These are phyloP conservation scores for Ceratosolen solmsi DNA, from an alignment of 1,140 invertebrate species.

Conservation along the genomic window DNA sequence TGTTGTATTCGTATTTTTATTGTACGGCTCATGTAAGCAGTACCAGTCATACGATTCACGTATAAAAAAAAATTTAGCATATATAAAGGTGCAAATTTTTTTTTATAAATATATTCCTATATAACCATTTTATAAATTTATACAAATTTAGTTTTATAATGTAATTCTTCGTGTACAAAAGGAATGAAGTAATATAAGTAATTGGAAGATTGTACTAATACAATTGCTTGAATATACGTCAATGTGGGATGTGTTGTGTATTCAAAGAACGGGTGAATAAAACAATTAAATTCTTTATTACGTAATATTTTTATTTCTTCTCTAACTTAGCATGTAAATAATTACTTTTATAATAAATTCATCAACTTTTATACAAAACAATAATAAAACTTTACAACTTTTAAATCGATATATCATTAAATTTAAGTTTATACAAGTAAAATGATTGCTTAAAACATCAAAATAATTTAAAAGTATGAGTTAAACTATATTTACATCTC, in stretches of 20 bases:
- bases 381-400: slow-evolving; percentile 38
- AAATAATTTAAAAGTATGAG: slow-evolving; percentile 24
- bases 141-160: not conserved
- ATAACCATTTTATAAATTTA: not conserved
- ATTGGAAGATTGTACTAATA: not conserved
- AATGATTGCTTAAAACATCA: slow-evolving; percentile 16
- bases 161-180: not conserved
- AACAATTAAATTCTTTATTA: not conserved
- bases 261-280: not conserved
- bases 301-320: slow-evolving; percentile 43
- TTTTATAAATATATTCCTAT: not conserved
- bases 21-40: not conserved
- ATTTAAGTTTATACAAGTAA: slow-evolving; percentile 42
- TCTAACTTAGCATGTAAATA: slow-evolving; percentile 9
- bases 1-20: not conserved
- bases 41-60: too few species aligned
- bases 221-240: not conserved
- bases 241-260: not conserved
- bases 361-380: slow-evolving; percentile 36
- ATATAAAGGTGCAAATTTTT: too few species aligned
- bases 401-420: slow-evolving; percentile 28
- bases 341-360: slow-evolving; percentile 34
- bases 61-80: too few species aligned
- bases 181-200: not conserved
- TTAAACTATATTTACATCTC: slow-evolving; percentile 40